phyloP scores from a whole-genome alignment of 1,140 invertebrate genomes.

The Drosophila lacteicornis region DNA sequence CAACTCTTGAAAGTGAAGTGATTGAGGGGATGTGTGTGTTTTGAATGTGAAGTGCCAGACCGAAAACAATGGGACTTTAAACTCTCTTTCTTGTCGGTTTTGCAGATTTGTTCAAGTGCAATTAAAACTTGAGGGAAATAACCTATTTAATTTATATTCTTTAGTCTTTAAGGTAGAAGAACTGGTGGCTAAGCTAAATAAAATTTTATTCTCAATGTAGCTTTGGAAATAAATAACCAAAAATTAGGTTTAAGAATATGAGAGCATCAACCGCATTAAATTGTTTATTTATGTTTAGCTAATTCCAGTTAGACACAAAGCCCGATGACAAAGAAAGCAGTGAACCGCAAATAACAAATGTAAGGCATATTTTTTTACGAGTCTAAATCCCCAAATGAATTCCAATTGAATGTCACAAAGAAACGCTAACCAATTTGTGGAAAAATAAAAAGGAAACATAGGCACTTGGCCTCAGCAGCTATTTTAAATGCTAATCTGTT shows the following conservation, averaged over 20 bases:
- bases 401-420: constrained; percentile 48
- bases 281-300: constrained; percentile 23
- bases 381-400: constrained; percentile 36
- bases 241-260: background rate
- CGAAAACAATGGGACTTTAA: constrained; percentile 19
- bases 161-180: background rate
- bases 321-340: constrained; percentile 30
- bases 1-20: constrained; percentile 30
- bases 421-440: constrained; percentile 32
- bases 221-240: too few species aligned
- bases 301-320: constrained; percentile 38
- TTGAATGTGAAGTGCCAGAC: constrained; percentile 11
- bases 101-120: background rate
- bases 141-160: background rate
- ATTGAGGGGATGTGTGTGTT: constrained; percentile 8
- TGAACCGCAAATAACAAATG: constrained; percentile 61
- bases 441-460: constrained; percentile 24
- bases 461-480: constrained; percentile 46
- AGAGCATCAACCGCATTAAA: constrained; percentile 18
- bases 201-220: background rate
- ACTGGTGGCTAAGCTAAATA: background rate
- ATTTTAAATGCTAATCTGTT: constrained; percentile 77
- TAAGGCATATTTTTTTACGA: constrained; percentile 42
- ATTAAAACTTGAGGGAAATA: background rate
- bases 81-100: constrained; percentile 1